A percentile compares a stretch with the other conserved stretches of the same genome.
phyloP scores from a whole-genome alignment of 1,140 invertebrate species.

The Drosophila rufa region DNA sequence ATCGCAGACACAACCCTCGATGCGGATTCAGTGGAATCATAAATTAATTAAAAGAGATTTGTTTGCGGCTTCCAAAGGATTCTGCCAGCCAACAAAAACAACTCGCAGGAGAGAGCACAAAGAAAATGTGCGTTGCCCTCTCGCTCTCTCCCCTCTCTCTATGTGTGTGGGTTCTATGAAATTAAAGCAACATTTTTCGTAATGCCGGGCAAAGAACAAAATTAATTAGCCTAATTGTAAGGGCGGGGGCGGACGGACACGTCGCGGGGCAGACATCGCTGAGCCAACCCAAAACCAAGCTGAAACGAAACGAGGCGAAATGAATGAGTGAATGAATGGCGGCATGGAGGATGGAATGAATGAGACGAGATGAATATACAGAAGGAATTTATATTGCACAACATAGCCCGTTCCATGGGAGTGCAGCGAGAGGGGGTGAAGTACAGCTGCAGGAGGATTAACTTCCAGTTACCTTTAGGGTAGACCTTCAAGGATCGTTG shows the following conservation, averaged over 20 bases:
- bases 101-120: slow-evolving; percentile 55
- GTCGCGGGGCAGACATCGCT: slow-evolving; percentile 20
- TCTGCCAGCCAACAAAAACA: slow-evolving; percentile 64
- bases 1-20: slow-evolving; percentile 70
- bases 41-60: slow-evolving; percentile 85
- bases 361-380: slow-evolving; percentile 67
- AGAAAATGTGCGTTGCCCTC: slow-evolving; percentile 70
- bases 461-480: no score
- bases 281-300: slow-evolving; percentile 36
- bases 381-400: slow-evolving; percentile 78
- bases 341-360: slow-evolving; percentile 40
- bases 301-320: slow-evolving; percentile 60
- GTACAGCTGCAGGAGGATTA: neutral
- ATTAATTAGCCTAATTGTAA: slow-evolving; percentile 84
- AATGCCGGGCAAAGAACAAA: slow-evolving; percentile 80
- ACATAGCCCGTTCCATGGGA: slow-evolving; percentile 35
- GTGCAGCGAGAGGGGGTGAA: slow-evolving; percentile 12
- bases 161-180: slow-evolving; percentile 58
- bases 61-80: slow-evolving; percentile 84
- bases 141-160: neutral
- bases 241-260: slow-evolving; percentile 61
- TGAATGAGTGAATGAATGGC: slow-evolving; percentile 65
- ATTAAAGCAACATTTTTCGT: slow-evolving; percentile 83
- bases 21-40: slow-evolving; percentile 84
- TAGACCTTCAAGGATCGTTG: slow-evolving; percentile 1